Evolutionary conservation across 1,140 invertebrate species (phyloP), one percentile per base, ranked within the genome.

Genomic region (Brachionus calyciflorus): DNA sequence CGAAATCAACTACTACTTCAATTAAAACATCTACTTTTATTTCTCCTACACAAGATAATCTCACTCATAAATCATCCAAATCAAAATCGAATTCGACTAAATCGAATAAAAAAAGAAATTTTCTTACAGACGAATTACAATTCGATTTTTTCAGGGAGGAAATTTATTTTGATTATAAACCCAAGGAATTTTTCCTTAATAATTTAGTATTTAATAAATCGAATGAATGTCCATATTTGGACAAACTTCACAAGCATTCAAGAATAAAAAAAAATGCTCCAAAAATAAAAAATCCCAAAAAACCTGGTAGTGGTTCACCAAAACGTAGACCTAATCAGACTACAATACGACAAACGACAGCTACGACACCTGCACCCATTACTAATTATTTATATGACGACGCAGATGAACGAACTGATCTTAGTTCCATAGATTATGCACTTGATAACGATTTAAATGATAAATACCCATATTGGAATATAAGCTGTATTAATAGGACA

Each of bases 401-500:
- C 10, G 41, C 24, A 7, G 40, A 44, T 4, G 41, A 65, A 41
- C 40, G 19, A 37, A 65, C 26, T 12, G 37, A 65, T 46, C 19
- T 65, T 10, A 37, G 44, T 4, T 24, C 19, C 3, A 24, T 24
- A 5, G 60, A 65, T 41, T 65, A 65, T 19, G 37, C 28, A 3
- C 10, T 51, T 0, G 69, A 73, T 19, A 51, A 53, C 17, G 46
- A 48, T 33, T 30, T 73, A 2, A 26, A 51, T 3, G 69, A 28
- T 51, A 37, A 26, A n/a, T 40, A 26, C 14, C 69, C 51, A 1
- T 73, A 37, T 26, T 73, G 69, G 69, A 73, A 73, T 41, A 49
- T 73, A 12, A 73, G 46, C 17, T 73, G 69, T 28, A 37, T 73
- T 51, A 55, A 73, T 21, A 9, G 69, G 1, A 51, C 69, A 33